These are phyloP conservation scores for Sus cebifrons DNA, from an alignment of 2,797 vertebrate genomes.

Conservation along the genomic window DNA sequence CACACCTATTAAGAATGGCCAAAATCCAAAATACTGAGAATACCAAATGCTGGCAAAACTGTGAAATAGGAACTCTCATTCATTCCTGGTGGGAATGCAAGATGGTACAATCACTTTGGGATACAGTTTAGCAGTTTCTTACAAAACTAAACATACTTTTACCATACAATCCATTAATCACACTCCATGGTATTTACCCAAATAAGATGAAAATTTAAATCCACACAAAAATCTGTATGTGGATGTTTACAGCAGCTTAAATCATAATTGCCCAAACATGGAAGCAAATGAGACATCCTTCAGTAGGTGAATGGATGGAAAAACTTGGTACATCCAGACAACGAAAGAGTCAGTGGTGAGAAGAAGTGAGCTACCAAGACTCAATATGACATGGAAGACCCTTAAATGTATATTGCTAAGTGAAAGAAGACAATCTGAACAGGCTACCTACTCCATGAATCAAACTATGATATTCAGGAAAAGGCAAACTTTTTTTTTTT, in stretches of 20 bases:
- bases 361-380: not conserved
- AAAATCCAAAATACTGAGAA: slow-evolving; percentile 17
- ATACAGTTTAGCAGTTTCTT: not conserved
- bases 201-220: slow-evolving; percentile 25
- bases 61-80: not conserved
- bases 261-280: not conserved
- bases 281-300: not conserved
- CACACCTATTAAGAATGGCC: not conserved
- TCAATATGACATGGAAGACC: not conserved
- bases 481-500: no score
- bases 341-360: not conserved
- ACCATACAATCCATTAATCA: not conserved
- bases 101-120: not conserved
- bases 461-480: not conserved
- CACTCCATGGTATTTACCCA: not conserved
- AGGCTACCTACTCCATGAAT: not conserved
- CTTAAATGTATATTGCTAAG: not conserved
- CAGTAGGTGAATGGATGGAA: not conserved
- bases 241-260: not conserved
- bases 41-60: not conserved
- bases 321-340: not conserved
- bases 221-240: slow-evolving; percentile 24
- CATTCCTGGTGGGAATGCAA: not conserved
- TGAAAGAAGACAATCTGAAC: not conserved
- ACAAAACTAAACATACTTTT: slow-evolving; percentile 38